Base-by-base conservation (phyloP, 2,888 invertebrate genomes). In the Drosophila picticornis region DNA sequence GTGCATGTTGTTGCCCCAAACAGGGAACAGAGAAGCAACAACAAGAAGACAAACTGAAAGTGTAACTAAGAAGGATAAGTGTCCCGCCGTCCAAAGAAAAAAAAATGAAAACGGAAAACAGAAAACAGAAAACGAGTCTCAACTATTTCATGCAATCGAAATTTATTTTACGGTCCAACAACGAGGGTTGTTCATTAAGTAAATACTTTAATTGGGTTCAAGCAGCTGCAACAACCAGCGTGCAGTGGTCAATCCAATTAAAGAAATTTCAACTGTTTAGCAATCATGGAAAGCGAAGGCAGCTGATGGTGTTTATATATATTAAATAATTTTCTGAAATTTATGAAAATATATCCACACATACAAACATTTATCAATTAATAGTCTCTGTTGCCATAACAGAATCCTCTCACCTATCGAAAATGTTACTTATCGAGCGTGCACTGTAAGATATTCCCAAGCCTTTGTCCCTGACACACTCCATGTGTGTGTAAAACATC, bases 31-130 rank as follows among this genome's bases (percentile, higher is more conserved):
- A 36, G 62, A 59, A 71, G 46, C 59, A 80, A 53, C 76, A 74
- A 31, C 51, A 59, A 57, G 52, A 52, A 55, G 67, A 65, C 58
- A 68, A 82, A 72, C 85, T 80, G 70, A 76, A 80, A 80, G 85
- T 90, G 90, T 87, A 88, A 88, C 84, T 88, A 88, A 88, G 87
- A 88, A 90, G 89, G 89, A 88, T 88, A 90, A 88, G 84, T 82
- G 84, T 73, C 48, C 43, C 16, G 16, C 22, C 25, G 9, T 13
- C 13, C 32, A 34, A 16, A 5, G 13, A 5, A 9, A 9, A 38
- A 34, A 38, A 38, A 19, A 9, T 10, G 10, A 32, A 32, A n/a
- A n/a, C n/a, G 2, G 27, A 9, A 4, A 46, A 6, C 2, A 16
- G 13, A 22, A 13, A 0, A 6, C 22, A 6, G 3, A 27, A 32